Base-by-base conservation (phyloP, 2,888 invertebrate genomes). In the Cryptocephalus moraei region DNA sequence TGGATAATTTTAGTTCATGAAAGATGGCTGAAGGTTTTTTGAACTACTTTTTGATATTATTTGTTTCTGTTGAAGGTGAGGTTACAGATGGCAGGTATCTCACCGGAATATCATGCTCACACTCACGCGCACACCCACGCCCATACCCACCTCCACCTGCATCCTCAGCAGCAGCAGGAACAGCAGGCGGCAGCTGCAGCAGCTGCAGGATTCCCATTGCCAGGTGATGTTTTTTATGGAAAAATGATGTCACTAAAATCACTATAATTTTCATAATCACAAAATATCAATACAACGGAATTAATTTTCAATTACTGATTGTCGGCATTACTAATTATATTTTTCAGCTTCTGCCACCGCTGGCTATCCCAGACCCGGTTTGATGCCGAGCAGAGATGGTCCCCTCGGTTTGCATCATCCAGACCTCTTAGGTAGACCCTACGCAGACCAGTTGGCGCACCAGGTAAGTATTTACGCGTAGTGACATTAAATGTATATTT, bases 41-140 rank as follows among this genome's bases (percentile, higher is more conserved):
- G 22, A 22, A 22, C 22, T 22, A 22, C 22, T 22, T 22, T 22
- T 22, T 22, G 22, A 22, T 22, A 22, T 22, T 22, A 22, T 22
- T 22, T 22, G 22, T 22, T 22, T 22, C 54, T 57, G 57, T 57
- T 57, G 51, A 61, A 71, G 70, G 70, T 81, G 56, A 86, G 92
- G 60, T 74, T 93, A 68, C 92, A 92, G 78, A 91, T 93, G 91
- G 91, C 91, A 61, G 90, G 91, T 68, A 84, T 87, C 63, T 84
- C 81, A 61, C 86, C 86, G 43, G 90, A 90, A 75, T 90, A 88
- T 75, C 91, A 91, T 74, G 89, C 90, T 65, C 91, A 92, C 75
- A 89, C 91, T 59, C 91, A 91, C 72, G 89, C 90, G 62, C 90
- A 91, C 75, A 88, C 89, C 58, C 90, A 90, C 72, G 87, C 91